Conservation (phyloP, 1,140 invertebrate genomes). For the Drosophila mauritiana region DNA sequence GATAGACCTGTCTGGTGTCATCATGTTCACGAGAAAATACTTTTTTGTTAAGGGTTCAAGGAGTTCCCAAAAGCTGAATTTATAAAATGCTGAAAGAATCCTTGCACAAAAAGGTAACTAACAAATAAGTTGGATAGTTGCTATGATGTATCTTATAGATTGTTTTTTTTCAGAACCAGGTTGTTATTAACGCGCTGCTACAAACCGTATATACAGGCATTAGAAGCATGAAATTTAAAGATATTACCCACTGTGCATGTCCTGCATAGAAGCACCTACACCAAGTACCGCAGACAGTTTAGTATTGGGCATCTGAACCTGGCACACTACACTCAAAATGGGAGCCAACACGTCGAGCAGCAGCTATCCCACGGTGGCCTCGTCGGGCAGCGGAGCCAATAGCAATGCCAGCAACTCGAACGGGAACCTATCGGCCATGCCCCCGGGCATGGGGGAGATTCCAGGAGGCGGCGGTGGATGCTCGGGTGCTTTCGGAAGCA, state of each 20-base stretch:
- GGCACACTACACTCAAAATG: conserved; percentile 41
- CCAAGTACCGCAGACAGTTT: conserved; percentile 2
- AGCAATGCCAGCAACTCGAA: conserved; percentile 44
- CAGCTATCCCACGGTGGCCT: conserved; percentile 61
- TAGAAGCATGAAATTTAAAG: conserved; percentile 7
- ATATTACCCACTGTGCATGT: conserved; percentile 13
- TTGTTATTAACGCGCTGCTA: conserved; percentile 2
- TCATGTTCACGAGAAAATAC: conserved; percentile 8
- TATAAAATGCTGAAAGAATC: not conserved
- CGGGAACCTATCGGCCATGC: conserved; percentile 42
- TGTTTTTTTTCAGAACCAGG: conserved; percentile 1
- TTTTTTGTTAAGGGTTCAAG: not conserved
- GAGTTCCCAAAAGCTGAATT: not conserved
- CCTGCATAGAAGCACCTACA: conserved; percentile 4
- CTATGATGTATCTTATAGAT: not conserved
- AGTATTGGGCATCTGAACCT: conserved; percentile 7
- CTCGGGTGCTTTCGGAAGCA: conserved; percentile 21
- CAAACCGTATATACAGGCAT: not conserved
- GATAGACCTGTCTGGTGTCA: not conserved
- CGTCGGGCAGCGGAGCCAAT: conserved; percentile 28
- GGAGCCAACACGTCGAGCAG: conserved; percentile 74
- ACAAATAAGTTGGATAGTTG: not conserved
- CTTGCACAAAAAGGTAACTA: conserved; percentile 5
- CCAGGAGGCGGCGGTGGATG: not conserved
- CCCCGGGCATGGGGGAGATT: conserved; percentile 36